Evolutionary conservation across 2,888 invertebrate genomes (phyloP), one percentile per base, ranked within the genome.

Genomic region (Atrina japonica): DNA sequence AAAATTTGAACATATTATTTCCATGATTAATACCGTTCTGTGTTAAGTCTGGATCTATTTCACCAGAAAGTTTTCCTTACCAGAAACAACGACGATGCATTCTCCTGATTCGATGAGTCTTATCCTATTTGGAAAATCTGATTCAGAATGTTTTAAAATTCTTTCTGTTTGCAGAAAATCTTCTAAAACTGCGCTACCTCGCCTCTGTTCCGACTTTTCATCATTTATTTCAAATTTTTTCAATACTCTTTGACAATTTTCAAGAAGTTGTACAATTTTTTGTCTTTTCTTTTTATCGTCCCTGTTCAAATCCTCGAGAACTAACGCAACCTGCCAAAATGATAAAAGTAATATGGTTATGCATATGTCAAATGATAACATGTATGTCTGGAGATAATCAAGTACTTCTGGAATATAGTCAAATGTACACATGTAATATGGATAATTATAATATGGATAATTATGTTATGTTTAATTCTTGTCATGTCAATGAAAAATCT

Each of bases 81-180:
- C 86, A 63, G 84, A 80, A 6, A 86, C 83, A 5, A 86, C 77
- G 16, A 86, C 64, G 23, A 79, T 75, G 41, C 84, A 84, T 45
- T 82, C 82, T 21, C 71, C 75, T 7, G 53, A 58, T 52, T 75
- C 52, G 7, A 84, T 52, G 56, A 67, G 52, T 0, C 69, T 45
- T 5, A 83, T 74, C 25, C 75, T 71, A 6, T 66, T 60, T n/a
- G 63, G 35, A 53, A 84, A 77, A 63, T 86, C 85, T 21, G 21
- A 56, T 14, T 53, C 69, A 27, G 83, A 59, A 52, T 80, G 72
- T 1, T 70, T 56, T 52, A 25, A 63, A 21, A 81, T 75, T 3
- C 80, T 83, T 35, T 83, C 84, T 23, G 75, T 75, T 41, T 71
- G 66, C 7, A 83, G 66, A 3, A 84, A 64, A 6, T 67, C 75